These are phyloP conservation scores for Therioaphis trifolii DNA, from an alignment of 2,888 invertebrate species.

Conservation along the genomic window DNA sequence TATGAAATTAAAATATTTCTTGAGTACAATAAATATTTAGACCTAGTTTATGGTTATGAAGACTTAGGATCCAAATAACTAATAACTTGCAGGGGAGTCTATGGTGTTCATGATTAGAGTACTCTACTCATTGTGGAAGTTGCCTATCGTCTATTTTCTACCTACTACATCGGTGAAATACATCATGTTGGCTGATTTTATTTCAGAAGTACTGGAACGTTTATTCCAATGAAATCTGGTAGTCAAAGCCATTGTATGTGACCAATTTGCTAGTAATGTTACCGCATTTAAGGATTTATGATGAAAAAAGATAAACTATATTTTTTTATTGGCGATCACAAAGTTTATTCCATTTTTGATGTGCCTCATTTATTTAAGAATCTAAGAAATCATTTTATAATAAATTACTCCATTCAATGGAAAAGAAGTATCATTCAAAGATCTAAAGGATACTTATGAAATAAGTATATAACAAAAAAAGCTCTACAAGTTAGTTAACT, in stretches of 20 bases:
- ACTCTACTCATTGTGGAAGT: slow-evolving; percentile 65
- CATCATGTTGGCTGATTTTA: slow-evolving; percentile 43
- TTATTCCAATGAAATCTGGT: slow-evolving; percentile 62
- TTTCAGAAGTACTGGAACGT: slow-evolving; percentile 48
- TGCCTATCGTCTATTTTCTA: slow-evolving; percentile 65
- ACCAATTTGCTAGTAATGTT: slow-evolving; percentile 65
- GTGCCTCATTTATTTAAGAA: slow-evolving; percentile 49
- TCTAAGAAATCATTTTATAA: slow-evolving; percentile 65
- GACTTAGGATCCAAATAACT: background rate
- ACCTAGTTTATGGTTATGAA: background rate
- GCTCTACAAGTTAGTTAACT: slow-evolving; percentile 61
- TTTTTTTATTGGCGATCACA: slow-evolving; percentile 60
- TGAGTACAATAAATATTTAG: background rate
- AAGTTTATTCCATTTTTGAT: slow-evolving; percentile 61
- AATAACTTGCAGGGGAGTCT: slow-evolving; percentile 65
- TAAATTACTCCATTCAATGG: slow-evolving; percentile 54
- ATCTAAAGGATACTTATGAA: slow-evolving; percentile 64
- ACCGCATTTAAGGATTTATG: slow-evolving; percentile 63
- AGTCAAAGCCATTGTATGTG: slow-evolving; percentile 65
- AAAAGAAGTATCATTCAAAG: slow-evolving; percentile 58
- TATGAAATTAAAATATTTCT: background rate
- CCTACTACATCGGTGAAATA: slow-evolving; percentile 39
- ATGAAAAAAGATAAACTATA: slow-evolving; percentile 64
- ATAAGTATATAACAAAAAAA: slow-evolving; percentile 63
- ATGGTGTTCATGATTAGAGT: slow-evolving; percentile 63